These are phyloP conservation scores for Darevskia nairensis DNA, from an alignment of 2,797 vertebrate genomes.

Conservation along the genomic window DNA sequence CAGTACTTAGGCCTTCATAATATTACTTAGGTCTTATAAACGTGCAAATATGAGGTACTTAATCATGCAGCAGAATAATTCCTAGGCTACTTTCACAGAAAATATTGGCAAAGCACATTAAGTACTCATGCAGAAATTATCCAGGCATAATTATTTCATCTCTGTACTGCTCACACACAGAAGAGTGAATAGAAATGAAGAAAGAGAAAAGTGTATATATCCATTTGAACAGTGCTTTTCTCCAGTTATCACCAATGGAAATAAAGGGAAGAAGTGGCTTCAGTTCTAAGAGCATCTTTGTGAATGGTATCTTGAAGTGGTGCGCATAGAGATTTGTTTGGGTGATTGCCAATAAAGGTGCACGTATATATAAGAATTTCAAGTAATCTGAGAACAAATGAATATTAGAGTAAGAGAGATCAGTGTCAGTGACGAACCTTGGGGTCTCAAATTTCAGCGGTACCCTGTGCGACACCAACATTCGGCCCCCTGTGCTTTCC, in stretches of 20 bases:
- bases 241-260: background rate
- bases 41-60: background rate
- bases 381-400: background rate
- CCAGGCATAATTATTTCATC: conserved; percentile 3
- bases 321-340: background rate
- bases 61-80: conserved; percentile 4
- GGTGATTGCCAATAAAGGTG: background rate
- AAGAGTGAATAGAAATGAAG: background rate
- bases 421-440: no score
- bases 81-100: conserved; percentile 6
- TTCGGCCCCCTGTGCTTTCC: no score
- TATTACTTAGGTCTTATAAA: background rate
- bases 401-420: background rate
- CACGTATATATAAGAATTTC: background rate
- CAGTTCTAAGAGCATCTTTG: background rate
- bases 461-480: no score
- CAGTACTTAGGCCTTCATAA: background rate
- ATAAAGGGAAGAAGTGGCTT: background rate
- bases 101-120: background rate
- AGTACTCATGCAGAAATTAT: background rate
- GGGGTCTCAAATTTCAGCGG: no score
- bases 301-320: background rate
- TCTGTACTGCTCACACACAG: background rate
- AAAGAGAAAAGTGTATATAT: background rate
- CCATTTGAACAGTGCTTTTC: background rate